phyloP scores from a whole-genome alignment of 2,888 invertebrate species.

The Apeira syringaria region DNA sequence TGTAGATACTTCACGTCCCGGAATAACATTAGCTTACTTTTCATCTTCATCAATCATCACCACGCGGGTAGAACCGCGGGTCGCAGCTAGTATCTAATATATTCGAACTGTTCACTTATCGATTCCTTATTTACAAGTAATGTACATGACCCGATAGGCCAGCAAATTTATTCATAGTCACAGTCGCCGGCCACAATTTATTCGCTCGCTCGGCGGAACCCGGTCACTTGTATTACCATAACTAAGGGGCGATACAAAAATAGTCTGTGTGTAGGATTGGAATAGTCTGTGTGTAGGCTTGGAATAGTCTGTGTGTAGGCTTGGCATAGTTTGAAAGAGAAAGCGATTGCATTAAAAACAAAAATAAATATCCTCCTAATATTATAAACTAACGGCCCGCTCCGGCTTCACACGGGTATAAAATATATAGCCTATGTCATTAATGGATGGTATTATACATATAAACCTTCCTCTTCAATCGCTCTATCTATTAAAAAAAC shows the following conservation, averaged over 20 bases:
- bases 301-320: not conserved
- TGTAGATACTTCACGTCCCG: too few species aligned
- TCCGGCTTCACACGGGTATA: too few species aligned
- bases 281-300: not conserved
- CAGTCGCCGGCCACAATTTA: slow-evolving; percentile 35
- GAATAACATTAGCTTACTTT: too few species aligned
- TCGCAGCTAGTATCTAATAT: not conserved
- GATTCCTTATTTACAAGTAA: slow-evolving; percentile 2
- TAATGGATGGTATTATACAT: too few species aligned
- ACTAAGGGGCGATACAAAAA: slow-evolving; percentile 44
- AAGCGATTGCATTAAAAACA: not conserved
- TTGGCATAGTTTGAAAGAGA: not conserved
- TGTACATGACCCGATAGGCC: slow-evolving; percentile 15
- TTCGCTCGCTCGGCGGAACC: slow-evolving; percentile 29
- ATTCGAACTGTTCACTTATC: slow-evolving; percentile 3
- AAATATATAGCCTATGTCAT: too few species aligned
- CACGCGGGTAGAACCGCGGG: too few species aligned
- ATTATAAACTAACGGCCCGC: too few species aligned
- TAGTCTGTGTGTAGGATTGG: slow-evolving; percentile 8
- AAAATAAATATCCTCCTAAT: too few species aligned
- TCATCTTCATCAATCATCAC: too few species aligned
- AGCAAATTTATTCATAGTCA: slow-evolving; percentile 47
- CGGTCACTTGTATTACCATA: slow-evolving; percentile 46
- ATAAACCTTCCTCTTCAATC: too few species aligned
- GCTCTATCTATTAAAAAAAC: too few species aligned